Conservation (phyloP, 2,113 vertebrate genomes). For the Oophaga pumilio region DNA sequence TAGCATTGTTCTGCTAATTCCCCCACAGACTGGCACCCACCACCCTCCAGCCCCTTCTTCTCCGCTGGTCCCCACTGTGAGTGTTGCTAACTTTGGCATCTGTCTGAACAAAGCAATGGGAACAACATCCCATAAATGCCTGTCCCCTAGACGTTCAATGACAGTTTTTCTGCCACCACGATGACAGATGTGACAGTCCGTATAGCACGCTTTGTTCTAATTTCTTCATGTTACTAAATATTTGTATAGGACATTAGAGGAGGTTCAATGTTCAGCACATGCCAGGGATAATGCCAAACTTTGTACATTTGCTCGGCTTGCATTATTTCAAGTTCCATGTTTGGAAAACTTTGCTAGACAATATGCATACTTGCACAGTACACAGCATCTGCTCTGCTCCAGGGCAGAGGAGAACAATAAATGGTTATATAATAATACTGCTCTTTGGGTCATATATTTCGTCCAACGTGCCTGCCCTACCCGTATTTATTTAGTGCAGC, state of each 20-base stretch:
- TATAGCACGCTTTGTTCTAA: conserved; percentile 2
- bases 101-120: conserved; percentile 35
- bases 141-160: conserved; percentile 20
- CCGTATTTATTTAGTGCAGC: neutral
- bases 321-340: neutral
- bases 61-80: conserved; percentile 9
- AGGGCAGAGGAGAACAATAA: neutral
- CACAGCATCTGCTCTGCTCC: neutral
- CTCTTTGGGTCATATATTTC: neutral
- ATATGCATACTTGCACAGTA: neutral
- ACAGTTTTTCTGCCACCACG: neutral
- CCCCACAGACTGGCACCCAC: conserved; percentile 13
- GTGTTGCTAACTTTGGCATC: conserved; percentile 47
- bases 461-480: neutral
- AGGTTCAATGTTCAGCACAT: neutral
- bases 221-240: neutral
- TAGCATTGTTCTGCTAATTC: conserved; percentile 41
- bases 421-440: neutral
- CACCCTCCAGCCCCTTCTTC: conserved; percentile 12
- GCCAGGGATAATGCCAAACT: neutral
- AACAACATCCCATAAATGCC: conserved; percentile 11
- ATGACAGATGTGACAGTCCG: neutral
- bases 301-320: neutral
- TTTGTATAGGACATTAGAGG: neutral
- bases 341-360: neutral